Evolutionary conservation across 2,888 invertebrate species (phyloP), one percentile per base, ranked within the genome.

Genomic region (Ypsolopha sequella): DNA sequence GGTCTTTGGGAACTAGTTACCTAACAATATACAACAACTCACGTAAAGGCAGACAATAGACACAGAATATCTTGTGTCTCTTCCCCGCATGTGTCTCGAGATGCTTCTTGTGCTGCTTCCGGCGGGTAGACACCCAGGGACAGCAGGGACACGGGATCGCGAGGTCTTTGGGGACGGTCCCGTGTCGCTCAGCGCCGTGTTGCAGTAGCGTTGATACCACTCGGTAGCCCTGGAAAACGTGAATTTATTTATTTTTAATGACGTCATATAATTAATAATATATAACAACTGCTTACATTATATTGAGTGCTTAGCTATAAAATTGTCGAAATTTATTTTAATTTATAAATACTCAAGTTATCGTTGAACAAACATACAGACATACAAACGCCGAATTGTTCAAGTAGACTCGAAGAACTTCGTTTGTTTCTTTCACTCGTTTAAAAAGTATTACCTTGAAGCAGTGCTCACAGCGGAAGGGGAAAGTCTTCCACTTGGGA

Each of bases 401-500:
- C n/a, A n/a, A n/a, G n/a, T n/a, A n/a, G n/a, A n/a, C n/a, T n/a
- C n/a, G n/a, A n/a, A n/a, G n/a, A n/a, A n/a, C n/a, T n/a, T n/a
- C n/a, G n/a, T n/a, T n/a, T n/a, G n/a, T n/a, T n/a, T n/a, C n/a
- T n/a, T n/a, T n/a, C n/a, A n/a, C n/a, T n/a, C n/a, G n/a, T n/a
- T n/a, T n/a, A 39, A 38, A 14, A 41, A 14, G 14, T 33, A 52
- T 55, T 51, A 82, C 84, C 70, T 84, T 84, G 51, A 81, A 84
- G 51, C 85, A 86, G 51, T 81, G 76, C 56, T 85, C 84, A 52
- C 85, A 86, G 55, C 74, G 55, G 52, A 73, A 80, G 0, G 85
- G 85, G 52, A 85, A 86, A 48, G 68, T 76, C 55, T 84, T 86
- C 85, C 85, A 86, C 41, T 86, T 86, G 0, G 82, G 85, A 45